Conservation (phyloP, 2,888 invertebrate genomes). For the Tetramorium bicarinatum region DNA sequence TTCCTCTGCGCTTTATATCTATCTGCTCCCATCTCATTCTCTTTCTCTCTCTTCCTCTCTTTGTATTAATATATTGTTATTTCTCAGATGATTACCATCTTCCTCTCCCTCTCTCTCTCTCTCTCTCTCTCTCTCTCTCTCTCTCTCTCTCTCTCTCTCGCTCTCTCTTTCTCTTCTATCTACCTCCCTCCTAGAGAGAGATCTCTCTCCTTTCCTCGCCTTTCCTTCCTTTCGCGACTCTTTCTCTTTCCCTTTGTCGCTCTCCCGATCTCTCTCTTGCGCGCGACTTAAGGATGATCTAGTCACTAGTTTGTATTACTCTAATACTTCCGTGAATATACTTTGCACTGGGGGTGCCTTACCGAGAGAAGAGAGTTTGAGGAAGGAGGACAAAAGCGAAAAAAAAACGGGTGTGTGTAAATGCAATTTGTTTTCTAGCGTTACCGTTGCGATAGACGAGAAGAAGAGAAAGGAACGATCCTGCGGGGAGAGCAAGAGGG, state of each 20-base stretch:
- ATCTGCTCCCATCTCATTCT: conserved; percentile 13
- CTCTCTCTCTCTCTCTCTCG: conserved; percentile 28
- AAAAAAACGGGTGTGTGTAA: conserved; percentile 59
- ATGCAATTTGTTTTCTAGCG: conserved; percentile 72
- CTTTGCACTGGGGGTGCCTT: conserved; percentile 83
- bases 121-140: conserved; percentile 22
- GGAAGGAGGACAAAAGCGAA: conserved; percentile 30
- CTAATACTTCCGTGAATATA: conserved; percentile 76
- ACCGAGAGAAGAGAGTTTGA: conserved; percentile 65
- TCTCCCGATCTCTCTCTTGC: conserved; percentile 64
- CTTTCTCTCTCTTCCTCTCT: conserved; percentile 25
- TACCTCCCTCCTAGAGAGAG: not conserved
- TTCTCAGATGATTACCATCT: conserved; percentile 20
- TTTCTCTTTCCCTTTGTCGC: conserved; percentile 48
- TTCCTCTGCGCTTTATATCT: conserved; percentile 11
- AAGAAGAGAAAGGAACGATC: conserved; percentile 23
- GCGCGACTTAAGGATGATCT: conserved; percentile 76
- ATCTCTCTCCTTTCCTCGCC: conserved; percentile 2
- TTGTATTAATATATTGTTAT: conserved; percentile 17
- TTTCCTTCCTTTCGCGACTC: conserved; percentile 16
- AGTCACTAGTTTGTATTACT: conserved; percentile 77
- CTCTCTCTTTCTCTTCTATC: not conserved
- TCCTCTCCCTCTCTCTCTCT: not conserved
- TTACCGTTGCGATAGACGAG: conserved; percentile 60
- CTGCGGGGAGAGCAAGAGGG: not conserved